A percentile compares a stretch with the other conserved stretches of the same genome.
Evolutionary conservation across 1,140 invertebrate species (phyloP).

Genomic region (Schlechtendalia chinensis): DNA sequence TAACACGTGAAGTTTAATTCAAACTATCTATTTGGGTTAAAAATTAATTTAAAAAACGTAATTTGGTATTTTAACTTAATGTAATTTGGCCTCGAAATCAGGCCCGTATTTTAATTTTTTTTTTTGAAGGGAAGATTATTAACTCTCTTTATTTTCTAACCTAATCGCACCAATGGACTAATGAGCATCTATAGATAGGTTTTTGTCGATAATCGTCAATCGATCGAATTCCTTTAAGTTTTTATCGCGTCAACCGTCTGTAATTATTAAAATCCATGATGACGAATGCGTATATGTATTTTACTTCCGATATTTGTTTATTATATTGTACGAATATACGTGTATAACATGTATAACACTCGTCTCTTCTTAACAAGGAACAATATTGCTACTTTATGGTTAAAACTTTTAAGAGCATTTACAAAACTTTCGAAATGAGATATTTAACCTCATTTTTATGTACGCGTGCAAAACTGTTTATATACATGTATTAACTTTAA

Average conservation of each 20-base stretch:
- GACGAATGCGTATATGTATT: background rate
- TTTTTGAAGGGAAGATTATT: no score
- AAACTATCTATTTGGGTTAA: no score
- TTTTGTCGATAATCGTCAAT: no score
- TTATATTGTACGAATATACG: background rate
- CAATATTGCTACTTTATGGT: background rate
- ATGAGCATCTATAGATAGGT: no score
- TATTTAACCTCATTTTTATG: constrained; percentile 11
- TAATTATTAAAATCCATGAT: background rate
- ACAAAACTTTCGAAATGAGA: constrained; percentile 26
- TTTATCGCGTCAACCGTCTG: background rate
- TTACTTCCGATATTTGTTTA: background rate
- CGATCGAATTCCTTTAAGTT: background rate
- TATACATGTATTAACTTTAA: constrained; percentile 8
- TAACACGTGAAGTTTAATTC: no score
- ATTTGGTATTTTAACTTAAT: no score
- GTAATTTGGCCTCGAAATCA: no score
- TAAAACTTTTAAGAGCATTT: constrained; percentile 6
- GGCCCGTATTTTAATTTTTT: no score
- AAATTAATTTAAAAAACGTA: no score
- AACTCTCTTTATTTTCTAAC: no score
- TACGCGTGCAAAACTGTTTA: background rate
- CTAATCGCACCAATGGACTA: no score
- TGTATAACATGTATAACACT: no score
- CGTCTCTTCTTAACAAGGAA: background rate